Evolutionary conservation across 1,140 invertebrate species (phyloP).

Genomic region (Melipona quadrifasciata): DNA sequence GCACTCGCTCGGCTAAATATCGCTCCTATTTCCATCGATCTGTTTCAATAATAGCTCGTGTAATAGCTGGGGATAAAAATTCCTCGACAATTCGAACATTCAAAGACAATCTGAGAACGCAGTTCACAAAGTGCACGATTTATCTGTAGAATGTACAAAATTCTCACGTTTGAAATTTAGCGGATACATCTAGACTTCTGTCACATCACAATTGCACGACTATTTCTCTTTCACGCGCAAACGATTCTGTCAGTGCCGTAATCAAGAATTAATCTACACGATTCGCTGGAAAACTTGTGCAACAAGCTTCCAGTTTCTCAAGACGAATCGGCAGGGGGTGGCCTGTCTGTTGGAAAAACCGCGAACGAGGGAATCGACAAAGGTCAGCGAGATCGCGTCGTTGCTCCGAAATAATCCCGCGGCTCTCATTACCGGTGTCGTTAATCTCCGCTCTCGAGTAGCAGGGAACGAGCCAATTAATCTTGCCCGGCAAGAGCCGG

Average conservation of each 20-base stretch:
- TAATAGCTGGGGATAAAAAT: background rate
- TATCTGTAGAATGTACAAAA: too few relatives aligned
- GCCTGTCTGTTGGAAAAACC: background rate
- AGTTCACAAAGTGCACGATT: too few relatives aligned
- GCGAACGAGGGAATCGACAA: constrained; percentile 6
- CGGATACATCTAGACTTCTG: too few relatives aligned
- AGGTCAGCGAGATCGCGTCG: constrained; percentile 3
- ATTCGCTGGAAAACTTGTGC: too few relatives aligned
- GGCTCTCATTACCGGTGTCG: constrained; percentile 36
- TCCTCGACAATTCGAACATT: too few relatives aligned
- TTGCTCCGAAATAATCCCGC: constrained; percentile 39
- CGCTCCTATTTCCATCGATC: background rate
- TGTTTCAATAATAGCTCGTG: background rate
- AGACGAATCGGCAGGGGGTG: background rate
- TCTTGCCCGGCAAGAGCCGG: constrained; percentile 25
- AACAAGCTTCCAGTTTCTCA: background rate
- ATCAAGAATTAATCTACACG: too few relatives aligned
- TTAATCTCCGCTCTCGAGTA: constrained; percentile 40
- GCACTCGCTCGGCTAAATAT: too few relatives aligned
- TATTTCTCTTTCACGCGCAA: too few relatives aligned
- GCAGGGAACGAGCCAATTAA: constrained; percentile 41
- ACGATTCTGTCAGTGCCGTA: too few relatives aligned
- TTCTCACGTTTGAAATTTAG: too few relatives aligned
- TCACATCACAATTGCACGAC: too few relatives aligned
- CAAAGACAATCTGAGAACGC: too few relatives aligned